Evolutionary conservation across 2,113 vertebrate species (phyloP), one percentile per base, ranked within the genome.

Genomic region (Monopterus albus): DNA sequence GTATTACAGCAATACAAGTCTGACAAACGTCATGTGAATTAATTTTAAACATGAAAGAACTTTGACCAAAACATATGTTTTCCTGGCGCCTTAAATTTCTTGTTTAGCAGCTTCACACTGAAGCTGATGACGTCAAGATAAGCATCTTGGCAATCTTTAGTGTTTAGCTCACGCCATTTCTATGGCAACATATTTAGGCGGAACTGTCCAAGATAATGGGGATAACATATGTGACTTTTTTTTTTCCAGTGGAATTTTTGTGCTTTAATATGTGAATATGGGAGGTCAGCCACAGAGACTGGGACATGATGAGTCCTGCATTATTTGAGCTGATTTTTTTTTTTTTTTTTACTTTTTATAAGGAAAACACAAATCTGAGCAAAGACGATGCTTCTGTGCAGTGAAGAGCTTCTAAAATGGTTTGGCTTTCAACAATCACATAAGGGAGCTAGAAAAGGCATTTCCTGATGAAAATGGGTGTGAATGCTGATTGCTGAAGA

Each of bases 121-220:
- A 40, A 61, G 63, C 15, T 49, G 67, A 75, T 82, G 70, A 84
- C 75, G 78, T 80, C 53, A 78, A 85, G 79, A 81, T 83, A 85
- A 71, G 49, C 74, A 52, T 55, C 43, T 76, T 87, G 74, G 85
- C 83, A 18, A 28, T 39, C 5, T 3, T 25, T 7, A n/a, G 33
- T 59, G 63, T 82, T 80, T 57, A 64, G 79, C 60, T 35, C 65
- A 47, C 63, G 52, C 12, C 40, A 71, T 81, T 75, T 77, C 61
- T 79, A 83, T 57, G 62, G 64, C 78, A 79, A 80, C 72, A 20
- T 11, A 79, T 80, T 40, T 45, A 23, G 14, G 49, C 17, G 0
- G 7, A 46, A 63, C n/a, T 51, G 62, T 71, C 49, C 60, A 39
- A 65, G 42, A 74, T 59, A 76, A 83, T 49, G 72, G 15, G 29